Evolutionary conservation across 2,888 invertebrate genomes (phyloP).

Genomic region (Stenurella melanura): DNA sequence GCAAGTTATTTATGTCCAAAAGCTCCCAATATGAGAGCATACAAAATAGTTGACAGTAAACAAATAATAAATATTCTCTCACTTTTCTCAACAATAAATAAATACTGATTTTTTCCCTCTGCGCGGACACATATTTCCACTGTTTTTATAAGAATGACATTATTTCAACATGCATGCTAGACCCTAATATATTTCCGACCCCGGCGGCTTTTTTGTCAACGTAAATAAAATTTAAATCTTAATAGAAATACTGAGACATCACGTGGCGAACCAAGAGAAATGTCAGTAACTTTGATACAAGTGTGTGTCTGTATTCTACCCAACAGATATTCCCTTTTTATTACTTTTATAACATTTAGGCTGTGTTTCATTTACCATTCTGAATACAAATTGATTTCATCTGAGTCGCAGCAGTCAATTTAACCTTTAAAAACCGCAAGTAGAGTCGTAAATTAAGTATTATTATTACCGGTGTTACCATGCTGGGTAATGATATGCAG

Average conservation of each 20-base stretch:
- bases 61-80: neutral
- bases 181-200: neutral
- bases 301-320: neutral
- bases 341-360: constrained; percentile 18
- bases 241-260: constrained; percentile 2
- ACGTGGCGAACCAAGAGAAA: constrained; percentile 1
- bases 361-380: constrained; percentile 10
- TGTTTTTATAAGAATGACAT: neutral
- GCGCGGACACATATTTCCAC: neutral
- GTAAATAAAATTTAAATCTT: constrained; percentile 7
- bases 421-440: constrained; percentile 5
- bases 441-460: neutral
- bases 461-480: neutral
- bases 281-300: constrained; percentile 5
- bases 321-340: constrained; percentile 3
- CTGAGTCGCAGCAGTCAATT: neutral
- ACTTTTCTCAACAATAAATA: constrained; percentile 1
- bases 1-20: neutral
- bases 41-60: neutral
- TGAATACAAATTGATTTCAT: constrained; percentile 15
- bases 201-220: neutral
- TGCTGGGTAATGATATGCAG: constrained; percentile 4
- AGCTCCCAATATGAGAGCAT: neutral
- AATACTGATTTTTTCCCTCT: neutral
- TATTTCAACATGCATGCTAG: constrained; percentile 4